Base-by-base conservation (phyloP, 2,888 invertebrate species). In the Lingula anatina region DNA sequence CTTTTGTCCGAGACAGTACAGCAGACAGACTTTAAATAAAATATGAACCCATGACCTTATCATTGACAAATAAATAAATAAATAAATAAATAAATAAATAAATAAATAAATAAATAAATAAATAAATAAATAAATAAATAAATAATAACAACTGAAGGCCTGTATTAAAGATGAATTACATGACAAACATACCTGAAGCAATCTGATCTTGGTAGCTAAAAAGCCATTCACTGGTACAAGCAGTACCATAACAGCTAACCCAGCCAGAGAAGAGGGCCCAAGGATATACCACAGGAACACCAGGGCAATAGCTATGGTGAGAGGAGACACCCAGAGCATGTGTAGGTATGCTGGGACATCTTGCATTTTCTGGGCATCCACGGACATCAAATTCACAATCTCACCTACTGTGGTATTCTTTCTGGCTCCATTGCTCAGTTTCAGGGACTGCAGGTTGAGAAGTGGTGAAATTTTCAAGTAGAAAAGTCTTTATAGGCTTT, bases 161-260 rank as follows among this genome's bases (percentile, higher is more conserved):
- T n/a, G n/a, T n/a, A n/a, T n/a, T n/a, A n/a, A n/a, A n/a, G n/a
- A n/a, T n/a, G n/a, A n/a, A n/a, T n/a, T n/a, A n/a, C n/a, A n/a
- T n/a, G 9, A 41, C n/a, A 25, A 7, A 40, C 49, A 21, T 21
- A 76, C 75, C 66, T 77, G 76, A 31, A 70, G 64, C 47, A 66
- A 53, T 50, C 68, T 64, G 15, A 61, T 58, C 46, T 68, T 66
- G 59, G 70, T 70, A 25, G 74, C 74, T 23, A 78, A 65, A 47
- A 66, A 26, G 25, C 66, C 72, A 62, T 77, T 78, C 50, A 76
- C 46, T 3, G 77, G 80, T 4, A 97, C 90, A 50, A 97, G 82
- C 45, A 95, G 83, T 38, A 97, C 85, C 89, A 99, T 90, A 36
- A 96, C 89, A 2, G 87, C 89, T 44, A 97, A 79, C n/a, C 94